Conservation (phyloP, 2,113 vertebrate species). For the Rhegmatorhina hoffmannsi region DNA sequence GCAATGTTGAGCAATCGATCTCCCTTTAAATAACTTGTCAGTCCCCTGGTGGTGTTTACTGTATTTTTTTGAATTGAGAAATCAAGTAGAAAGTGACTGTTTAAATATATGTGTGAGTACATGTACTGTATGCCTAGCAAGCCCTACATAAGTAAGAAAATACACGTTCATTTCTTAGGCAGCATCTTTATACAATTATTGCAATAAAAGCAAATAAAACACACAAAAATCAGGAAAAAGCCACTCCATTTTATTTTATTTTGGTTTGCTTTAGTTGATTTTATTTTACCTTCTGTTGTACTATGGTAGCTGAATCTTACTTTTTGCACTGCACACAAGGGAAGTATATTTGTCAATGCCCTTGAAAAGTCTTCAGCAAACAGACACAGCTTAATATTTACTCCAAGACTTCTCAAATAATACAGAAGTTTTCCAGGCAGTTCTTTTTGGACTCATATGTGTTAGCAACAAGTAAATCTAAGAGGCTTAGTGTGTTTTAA, state of each 20-base stretch:
- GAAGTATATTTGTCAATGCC: neutral
- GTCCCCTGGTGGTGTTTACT: neutral
- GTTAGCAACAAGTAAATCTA: neutral
- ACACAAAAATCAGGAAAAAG: neutral
- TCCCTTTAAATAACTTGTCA: neutral
- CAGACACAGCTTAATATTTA: neutral
- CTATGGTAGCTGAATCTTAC: neutral
- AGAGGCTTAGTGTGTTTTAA: neutral
- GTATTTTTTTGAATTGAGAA: neutral
- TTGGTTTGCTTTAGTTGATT: neutral
- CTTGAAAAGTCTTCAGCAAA: neutral
- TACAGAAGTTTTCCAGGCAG: neutral
- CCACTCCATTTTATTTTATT: neutral
- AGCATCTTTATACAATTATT: neutral
- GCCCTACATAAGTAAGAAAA: neutral
- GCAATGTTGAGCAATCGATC: neutral
- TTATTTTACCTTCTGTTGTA: neutral
- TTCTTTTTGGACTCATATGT: neutral
- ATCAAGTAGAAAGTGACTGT: neutral
- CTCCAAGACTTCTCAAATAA: neutral
- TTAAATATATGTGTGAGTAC: neutral
- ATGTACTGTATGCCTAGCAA: fast-evolving
- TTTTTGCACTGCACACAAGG: neutral
- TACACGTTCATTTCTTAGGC: neutral
- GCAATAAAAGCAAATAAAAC: neutral